These are phyloP conservation scores for Periphyllus acericola DNA, from an alignment of 2,888 invertebrate genomes.

Conservation along the genomic window DNA sequence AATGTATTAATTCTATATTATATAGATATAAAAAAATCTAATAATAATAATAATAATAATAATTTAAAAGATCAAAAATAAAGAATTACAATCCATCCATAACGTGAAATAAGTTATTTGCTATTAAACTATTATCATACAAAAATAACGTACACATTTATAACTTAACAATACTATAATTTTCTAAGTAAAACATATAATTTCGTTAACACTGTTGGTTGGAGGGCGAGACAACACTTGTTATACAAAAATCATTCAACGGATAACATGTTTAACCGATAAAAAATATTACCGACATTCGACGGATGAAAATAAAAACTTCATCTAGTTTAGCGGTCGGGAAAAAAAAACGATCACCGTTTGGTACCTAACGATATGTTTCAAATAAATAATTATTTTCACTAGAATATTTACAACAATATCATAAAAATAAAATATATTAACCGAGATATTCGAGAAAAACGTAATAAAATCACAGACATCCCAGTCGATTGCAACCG, in stretches of 20 bases:
- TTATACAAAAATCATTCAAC: not conserved
- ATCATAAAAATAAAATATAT: not conserved
- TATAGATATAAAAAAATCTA: not conserved
- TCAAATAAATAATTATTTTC: not conserved
- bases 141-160: not conserved
- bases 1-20: not conserved
- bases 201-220: not conserved
- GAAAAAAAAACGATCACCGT: not conserved
- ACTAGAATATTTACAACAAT: slow-evolving; percentile 2
- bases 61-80: not conserved
- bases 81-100: not conserved
- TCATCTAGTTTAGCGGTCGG: not conserved
- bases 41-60: not conserved
- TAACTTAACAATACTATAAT: not conserved
- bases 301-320: not conserved
- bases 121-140: not conserved
- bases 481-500: not conserved
- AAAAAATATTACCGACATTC: not conserved
- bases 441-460: not conserved
- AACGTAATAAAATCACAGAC: not conserved
- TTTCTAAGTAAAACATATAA: not conserved
- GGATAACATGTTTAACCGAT: not conserved
- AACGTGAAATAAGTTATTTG: not conserved
- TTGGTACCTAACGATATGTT: not conserved
- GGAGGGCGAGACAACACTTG: not conserved